Percentiles rank a stretch among this genome's conserved stretches.
Conservation (phyloP, 2,113 vertebrate species). For the Hipposideros armiger region DNA sequence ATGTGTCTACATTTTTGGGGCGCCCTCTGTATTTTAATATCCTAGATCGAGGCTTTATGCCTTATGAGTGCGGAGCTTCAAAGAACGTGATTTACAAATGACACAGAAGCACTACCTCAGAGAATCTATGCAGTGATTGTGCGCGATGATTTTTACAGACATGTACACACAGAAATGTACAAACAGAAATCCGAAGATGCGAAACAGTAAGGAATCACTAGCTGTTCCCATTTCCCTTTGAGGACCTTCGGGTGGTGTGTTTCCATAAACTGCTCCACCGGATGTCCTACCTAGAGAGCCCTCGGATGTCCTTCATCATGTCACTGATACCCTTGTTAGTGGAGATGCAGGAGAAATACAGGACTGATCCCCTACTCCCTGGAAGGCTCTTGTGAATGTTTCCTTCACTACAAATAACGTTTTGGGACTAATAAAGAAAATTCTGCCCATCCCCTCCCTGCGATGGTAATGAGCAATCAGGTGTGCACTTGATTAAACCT, state of each 20-base stretch:
- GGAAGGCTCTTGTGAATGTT: conserved; percentile 15
- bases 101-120: neutral
- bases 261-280: neutral
- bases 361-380: neutral
- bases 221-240: neutral
- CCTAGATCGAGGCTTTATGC: neutral
- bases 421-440: conserved; percentile 62
- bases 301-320: neutral
- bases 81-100: conserved; percentile 53
- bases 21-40: conserved; percentile 4
- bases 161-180: neutral
- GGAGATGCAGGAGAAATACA: neutral
- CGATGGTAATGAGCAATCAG: neutral
- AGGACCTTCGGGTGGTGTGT: neutral
- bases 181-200: neutral
- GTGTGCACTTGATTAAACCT: conserved; percentile 28
- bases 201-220: neutral
- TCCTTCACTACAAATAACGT: conserved; percentile 50
- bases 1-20: too few species aligned
- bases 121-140: neutral
- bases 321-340: neutral
- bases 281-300: neutral
- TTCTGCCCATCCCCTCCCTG: neutral
- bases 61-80: conserved; percentile 21
- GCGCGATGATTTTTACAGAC: conserved; percentile 9